Evolutionary conservation across 2,113 vertebrate species (phyloP).

Genomic region (Anser cygnoides): DNA sequence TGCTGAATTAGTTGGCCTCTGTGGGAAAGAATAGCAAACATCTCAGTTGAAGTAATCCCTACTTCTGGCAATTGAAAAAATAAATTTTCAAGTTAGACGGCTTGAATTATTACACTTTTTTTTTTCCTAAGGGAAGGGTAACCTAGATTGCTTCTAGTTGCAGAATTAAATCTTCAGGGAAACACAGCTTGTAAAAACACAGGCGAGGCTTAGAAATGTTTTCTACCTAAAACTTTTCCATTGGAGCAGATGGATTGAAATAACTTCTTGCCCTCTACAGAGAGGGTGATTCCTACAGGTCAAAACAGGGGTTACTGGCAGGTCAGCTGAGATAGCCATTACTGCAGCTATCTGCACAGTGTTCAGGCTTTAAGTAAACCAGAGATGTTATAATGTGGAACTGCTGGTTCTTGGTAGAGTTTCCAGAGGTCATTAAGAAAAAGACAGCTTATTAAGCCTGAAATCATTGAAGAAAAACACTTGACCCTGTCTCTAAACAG

Average conservation of each 20-base stretch:
- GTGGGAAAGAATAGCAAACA: not conserved
- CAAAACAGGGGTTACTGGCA: slow-evolving; percentile 50
- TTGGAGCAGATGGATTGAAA: slow-evolving; percentile 27
- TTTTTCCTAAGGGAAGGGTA: not conserved
- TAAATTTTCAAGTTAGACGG: not conserved
- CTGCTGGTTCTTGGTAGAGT: slow-evolving; percentile 6
- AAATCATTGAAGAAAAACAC: not conserved
- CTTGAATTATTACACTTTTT: not conserved
- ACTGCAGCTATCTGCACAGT: slow-evolving; percentile 47
- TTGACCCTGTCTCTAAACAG: not conserved
- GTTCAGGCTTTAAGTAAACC: slow-evolving; percentile 43
- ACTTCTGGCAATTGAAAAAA: not conserved
- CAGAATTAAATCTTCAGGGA: not conserved
- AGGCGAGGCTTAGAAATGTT: not conserved
- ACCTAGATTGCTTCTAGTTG: not conserved
- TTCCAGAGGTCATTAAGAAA: slow-evolving; percentile 23
- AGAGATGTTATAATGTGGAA: slow-evolving; percentile 42
- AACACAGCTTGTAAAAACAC: not conserved
- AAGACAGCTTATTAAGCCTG: slow-evolving; percentile 1
- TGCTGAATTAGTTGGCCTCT: not conserved
- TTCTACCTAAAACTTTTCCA: not conserved
- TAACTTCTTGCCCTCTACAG: slow-evolving; percentile 36
- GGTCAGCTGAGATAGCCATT: slow-evolving; percentile 56
- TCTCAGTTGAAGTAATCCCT: not conserved
- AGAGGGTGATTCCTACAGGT: slow-evolving; percentile 44